Percentiles rank a stretch among this genome's conserved stretches.
Evolutionary conservation across 2,113 vertebrate species (phyloP).

Genomic region (Pionites leucogaster): DNA sequence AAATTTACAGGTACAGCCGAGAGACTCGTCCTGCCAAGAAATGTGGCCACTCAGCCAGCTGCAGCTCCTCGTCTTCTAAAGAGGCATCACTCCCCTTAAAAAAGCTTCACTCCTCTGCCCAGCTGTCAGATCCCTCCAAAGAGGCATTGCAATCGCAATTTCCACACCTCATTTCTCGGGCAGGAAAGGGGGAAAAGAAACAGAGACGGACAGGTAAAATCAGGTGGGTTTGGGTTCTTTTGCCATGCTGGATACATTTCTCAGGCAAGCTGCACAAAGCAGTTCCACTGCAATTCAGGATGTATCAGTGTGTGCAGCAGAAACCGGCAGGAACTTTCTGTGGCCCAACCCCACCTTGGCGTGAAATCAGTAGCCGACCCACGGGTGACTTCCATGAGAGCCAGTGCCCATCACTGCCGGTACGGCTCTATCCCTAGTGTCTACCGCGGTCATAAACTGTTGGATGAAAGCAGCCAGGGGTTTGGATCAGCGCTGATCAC

Average conservation of each 20-base stretch:
- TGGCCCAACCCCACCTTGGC: background rate
- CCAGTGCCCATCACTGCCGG: background rate
- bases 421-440: accelerated
- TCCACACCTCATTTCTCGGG: background rate
- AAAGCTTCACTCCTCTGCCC: background rate
- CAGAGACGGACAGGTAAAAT: background rate
- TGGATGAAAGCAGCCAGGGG: accelerated
- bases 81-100: background rate
- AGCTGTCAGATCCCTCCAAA: background rate
- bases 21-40: background rate
- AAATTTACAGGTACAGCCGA: background rate
- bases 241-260: background rate
- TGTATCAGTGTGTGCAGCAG: accelerated
- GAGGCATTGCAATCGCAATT: background rate
- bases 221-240: background rate
- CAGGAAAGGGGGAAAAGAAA: background rate
- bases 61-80: background rate
- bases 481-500: accelerated
- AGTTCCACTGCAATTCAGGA: background rate
- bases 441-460: accelerated
- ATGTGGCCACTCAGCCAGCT: background rate
- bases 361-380: background rate
- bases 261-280: background rate
- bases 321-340: background rate
- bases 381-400: background rate